Conservation (phyloP, 2,113 vertebrate genomes). For the Mormyrus iriodes region DNA sequence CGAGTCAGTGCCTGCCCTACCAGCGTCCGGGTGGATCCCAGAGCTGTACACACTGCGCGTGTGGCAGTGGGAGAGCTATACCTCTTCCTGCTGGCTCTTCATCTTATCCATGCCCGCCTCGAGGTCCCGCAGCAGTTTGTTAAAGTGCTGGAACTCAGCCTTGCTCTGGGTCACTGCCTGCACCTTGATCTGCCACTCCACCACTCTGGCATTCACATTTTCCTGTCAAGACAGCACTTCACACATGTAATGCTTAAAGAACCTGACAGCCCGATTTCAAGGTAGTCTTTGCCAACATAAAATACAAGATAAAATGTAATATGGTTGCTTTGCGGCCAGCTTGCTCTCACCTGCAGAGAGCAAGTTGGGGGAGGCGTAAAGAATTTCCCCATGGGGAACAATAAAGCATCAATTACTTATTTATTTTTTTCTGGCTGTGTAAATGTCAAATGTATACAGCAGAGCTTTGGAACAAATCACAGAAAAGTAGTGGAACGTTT, state of each 20-base stretch:
- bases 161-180: conserved; percentile 46
- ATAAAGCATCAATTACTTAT: too few relatives aligned
- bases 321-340: neutral
- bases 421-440: neutral
- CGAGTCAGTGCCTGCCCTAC: neutral
- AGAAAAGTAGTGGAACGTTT: neutral
- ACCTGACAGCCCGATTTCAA: neutral
- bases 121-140: conserved; percentile 58
- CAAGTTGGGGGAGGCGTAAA: too few relatives aligned
- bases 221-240: conserved; percentile 37
- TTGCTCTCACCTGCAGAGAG: too few relatives aligned
- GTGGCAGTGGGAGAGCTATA: conserved; percentile 16
- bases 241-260: neutral
- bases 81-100: conserved; percentile 55
- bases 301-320: neutral
- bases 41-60: neutral
- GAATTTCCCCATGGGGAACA: too few relatives aligned
- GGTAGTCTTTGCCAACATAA: neutral
- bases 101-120: conserved; percentile 55
- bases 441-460: neutral
- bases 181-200: conserved; percentile 59
- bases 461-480: neutral
- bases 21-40: neutral
- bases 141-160: conserved; percentile 49
- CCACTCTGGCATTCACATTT: conserved; percentile 43